Percentiles rank a stretch among this genome's conserved stretches.
Conservation (phyloP, 2,888 invertebrate genomes). For the Leptothorax acervorum region DNA sequence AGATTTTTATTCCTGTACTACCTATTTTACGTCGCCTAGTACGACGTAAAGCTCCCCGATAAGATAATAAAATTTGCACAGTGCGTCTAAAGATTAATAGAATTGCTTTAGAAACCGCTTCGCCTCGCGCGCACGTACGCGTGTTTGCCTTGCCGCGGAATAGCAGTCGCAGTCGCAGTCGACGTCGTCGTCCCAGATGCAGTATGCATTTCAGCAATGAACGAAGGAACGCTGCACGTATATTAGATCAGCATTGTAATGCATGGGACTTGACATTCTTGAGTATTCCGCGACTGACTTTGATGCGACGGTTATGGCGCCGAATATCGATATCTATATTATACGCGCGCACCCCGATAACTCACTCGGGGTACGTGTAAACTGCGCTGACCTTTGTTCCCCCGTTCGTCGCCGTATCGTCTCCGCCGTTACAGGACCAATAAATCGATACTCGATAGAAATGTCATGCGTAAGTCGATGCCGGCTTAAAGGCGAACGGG, state of each 20-base stretch:
- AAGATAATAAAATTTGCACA: slow-evolving; percentile 10
- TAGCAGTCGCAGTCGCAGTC: not conserved
- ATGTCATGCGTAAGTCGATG: slow-evolving; percentile 58
- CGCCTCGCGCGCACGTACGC: slow-evolving; percentile 31
- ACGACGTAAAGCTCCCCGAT: not conserved
- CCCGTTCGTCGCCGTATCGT: slow-evolving; percentile 40
- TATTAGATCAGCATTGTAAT: slow-evolving; percentile 53
- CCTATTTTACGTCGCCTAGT: not conserved
- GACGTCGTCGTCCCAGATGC: slow-evolving; percentile 27
- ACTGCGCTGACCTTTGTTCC: slow-evolving; percentile 53
- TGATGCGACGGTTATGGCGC: slow-evolving; percentile 50
- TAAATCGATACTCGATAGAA: slow-evolving; percentile 57
- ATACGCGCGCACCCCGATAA: slow-evolving; percentile 32
- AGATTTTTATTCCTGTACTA: not conserved
- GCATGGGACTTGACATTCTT: slow-evolving; percentile 37
- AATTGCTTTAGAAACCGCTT: slow-evolving; percentile 21
- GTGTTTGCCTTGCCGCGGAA: slow-evolving; percentile 5
- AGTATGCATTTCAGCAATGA: slow-evolving; percentile 49
- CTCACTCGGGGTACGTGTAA: slow-evolving; percentile 44
- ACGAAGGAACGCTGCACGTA: slow-evolving; percentile 44
- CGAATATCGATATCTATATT: slow-evolving; percentile 49
- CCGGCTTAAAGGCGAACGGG: slow-evolving; percentile 57
- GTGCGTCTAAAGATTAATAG: slow-evolving; percentile 30
- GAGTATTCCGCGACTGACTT: slow-evolving; percentile 52
- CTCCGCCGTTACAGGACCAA: slow-evolving; percentile 31